These are phyloP conservation scores for Sebastes hubbsi DNA, from an alignment of 2,797 vertebrate genomes.

Conservation along the genomic window DNA sequence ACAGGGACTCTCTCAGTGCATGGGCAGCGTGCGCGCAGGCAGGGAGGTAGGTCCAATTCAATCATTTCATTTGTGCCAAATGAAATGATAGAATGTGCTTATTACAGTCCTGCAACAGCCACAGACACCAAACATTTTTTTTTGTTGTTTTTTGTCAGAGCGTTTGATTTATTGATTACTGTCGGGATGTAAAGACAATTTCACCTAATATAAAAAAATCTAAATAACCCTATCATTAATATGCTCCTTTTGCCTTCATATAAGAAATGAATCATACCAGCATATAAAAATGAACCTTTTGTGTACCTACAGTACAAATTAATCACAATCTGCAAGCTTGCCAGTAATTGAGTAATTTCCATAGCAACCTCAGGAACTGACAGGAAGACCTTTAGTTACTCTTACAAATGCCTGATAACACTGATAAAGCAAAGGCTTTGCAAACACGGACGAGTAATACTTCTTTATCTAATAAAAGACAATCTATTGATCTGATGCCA, in stretches of 20 bases:
- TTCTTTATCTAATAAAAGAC: slow-evolving; percentile 6
- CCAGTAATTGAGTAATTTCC: slow-evolving; percentile 1
- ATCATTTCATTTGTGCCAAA: background rate
- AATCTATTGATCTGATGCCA: background rate
- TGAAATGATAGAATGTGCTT: background rate
- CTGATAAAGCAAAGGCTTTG: background rate
- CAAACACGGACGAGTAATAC: background rate
- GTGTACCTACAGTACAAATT: background rate
- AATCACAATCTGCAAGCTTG: background rate
- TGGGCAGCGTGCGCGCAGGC: background rate
- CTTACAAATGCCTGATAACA: background rate
- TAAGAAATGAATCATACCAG: background rate
- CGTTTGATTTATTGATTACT: background rate
- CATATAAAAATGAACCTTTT: background rate
- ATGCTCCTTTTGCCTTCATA: background rate
- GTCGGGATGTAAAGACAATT: background rate
- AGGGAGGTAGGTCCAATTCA: background rate
- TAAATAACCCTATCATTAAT: background rate
- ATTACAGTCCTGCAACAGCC: no score
- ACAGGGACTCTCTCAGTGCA: background rate
- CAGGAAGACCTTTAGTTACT: background rate
- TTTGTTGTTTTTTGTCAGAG: no score
- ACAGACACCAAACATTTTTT: no score
- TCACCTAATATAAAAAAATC: background rate
- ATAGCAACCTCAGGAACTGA: slow-evolving; percentile 10